Conservation (phyloP, 2,113 vertebrate species). For the Odontesthes bonariensis region DNA sequence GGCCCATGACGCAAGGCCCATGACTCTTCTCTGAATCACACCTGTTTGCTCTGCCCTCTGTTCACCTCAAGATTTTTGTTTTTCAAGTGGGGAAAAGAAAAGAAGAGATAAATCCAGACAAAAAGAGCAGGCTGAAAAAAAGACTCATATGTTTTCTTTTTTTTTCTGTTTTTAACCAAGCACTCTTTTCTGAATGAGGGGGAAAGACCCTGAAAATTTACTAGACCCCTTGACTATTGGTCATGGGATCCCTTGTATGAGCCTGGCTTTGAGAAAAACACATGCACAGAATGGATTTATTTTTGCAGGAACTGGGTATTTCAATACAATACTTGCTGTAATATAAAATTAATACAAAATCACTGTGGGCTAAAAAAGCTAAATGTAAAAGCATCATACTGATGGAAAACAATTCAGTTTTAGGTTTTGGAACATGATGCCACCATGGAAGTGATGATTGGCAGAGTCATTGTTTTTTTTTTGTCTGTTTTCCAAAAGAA, state of each 20-base stretch:
- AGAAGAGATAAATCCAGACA: constrained; percentile 49
- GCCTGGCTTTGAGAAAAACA: constrained; percentile 76
- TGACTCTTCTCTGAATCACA: constrained; percentile 81
- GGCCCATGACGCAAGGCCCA: constrained; percentile 83
- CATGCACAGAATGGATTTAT: constrained; percentile 80
- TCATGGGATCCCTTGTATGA: constrained; percentile 43
- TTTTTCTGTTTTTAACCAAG: constrained; percentile 73
- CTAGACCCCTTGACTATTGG: constrained; percentile 60
- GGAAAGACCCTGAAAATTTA: constrained; percentile 66
- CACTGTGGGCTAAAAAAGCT: constrained; percentile 32
- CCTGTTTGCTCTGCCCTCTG: constrained; percentile 77
- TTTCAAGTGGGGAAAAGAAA: constrained; percentile 48
- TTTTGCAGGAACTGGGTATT: constrained; percentile 79
- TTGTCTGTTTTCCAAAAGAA: constrained; percentile 68
- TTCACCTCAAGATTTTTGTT: constrained; percentile 76
- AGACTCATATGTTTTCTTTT: constrained; percentile 73
- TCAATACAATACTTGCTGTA: constrained; percentile 71
- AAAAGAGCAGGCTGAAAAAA: constrained; percentile 72
- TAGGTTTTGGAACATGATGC: constrained; percentile 66
- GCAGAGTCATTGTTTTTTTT: constrained; percentile 59
- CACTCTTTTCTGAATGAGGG: constrained; percentile 74
- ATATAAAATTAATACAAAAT: constrained; percentile 70
- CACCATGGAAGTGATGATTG: constrained; percentile 70
- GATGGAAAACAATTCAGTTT: constrained; percentile 64
- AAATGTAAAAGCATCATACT: constrained; percentile 54